Evolutionary conservation across 2,797 vertebrate genomes (phyloP).

Genomic region (Sebastes vulpes): DNA sequence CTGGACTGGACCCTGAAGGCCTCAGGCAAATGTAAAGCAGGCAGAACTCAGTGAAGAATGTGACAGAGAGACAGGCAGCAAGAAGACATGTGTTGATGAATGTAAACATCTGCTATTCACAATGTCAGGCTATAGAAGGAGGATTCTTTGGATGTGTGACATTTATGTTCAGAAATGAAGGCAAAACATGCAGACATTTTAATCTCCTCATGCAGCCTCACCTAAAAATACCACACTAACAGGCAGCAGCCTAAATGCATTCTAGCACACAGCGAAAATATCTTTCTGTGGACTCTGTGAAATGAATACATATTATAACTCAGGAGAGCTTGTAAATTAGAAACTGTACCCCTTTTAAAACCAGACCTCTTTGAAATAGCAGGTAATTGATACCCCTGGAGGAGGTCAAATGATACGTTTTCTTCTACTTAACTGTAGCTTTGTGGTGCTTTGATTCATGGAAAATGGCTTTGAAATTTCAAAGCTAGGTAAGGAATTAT

Average conservation of each 20-base stretch:
- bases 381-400: background rate
- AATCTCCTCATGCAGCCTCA: background rate
- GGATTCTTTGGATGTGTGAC: background rate
- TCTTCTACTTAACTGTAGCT: background rate
- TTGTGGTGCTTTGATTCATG: background rate
- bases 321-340: background rate
- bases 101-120: background rate
- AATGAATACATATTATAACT: background rate
- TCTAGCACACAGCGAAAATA: background rate
- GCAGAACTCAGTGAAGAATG: background rate
- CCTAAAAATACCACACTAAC: background rate
- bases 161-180: background rate
- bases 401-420: background rate
- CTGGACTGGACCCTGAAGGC: constrained; percentile 9
- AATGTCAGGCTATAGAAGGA: background rate
- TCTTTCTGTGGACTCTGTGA: background rate
- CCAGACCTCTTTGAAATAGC: background rate
- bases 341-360: background rate
- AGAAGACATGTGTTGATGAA: background rate
- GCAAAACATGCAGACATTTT: background rate
- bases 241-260: background rate
- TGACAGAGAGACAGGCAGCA: background rate
- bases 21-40: constrained; percentile 7
- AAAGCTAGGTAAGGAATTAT: background rate
- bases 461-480: background rate